Conservation (phyloP, 1,140 invertebrate genomes). For the Bactericera cockerelli region DNA sequence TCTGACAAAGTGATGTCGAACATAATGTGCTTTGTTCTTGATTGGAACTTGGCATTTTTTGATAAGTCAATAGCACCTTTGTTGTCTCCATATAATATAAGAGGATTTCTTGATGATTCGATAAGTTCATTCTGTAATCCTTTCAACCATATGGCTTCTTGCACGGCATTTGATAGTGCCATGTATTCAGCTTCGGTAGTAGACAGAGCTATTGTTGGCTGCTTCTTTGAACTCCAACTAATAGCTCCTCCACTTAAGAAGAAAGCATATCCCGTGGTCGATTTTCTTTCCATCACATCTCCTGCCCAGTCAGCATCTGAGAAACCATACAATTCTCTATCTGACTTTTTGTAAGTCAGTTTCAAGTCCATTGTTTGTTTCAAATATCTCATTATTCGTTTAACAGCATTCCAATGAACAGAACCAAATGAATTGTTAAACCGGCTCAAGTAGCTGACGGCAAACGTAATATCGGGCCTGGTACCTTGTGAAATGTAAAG, state of each 20-base stretch:
- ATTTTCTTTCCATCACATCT: constrained; percentile 21
- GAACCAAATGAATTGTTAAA: constrained; percentile 10
- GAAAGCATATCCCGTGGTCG: constrained; percentile 26
- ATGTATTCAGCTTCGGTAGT: constrained; percentile 18
- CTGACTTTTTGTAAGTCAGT: constrained; percentile 7
- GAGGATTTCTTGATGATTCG: background rate
- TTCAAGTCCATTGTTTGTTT: constrained; percentile 24
- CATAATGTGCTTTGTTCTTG: constrained; percentile 26
- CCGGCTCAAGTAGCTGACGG: constrained; percentile 22
- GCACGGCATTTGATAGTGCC: constrained; percentile 7
- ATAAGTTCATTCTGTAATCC: constrained; percentile 6
- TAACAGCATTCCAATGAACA: constrained; percentile 12
- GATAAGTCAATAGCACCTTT: constrained; percentile 25
- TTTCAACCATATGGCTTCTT: constrained; percentile 14
- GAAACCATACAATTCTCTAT: constrained; percentile 16
- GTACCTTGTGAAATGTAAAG: no score
- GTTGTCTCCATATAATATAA: constrained; percentile 16
- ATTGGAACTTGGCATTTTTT: constrained; percentile 27
- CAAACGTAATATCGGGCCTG: constrained; percentile 28
- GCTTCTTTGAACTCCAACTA: constrained; percentile 21
- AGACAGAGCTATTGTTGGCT: constrained; percentile 11
- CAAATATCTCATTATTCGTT: constrained; percentile 26
- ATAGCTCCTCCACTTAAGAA: constrained; percentile 22
- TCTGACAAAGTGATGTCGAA: constrained; percentile 25
- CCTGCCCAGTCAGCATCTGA: constrained; percentile 27